phyloP scores from a whole-genome alignment of 2,797 vertebrate genomes.

The Neosilurus mollespiculum region DNA sequence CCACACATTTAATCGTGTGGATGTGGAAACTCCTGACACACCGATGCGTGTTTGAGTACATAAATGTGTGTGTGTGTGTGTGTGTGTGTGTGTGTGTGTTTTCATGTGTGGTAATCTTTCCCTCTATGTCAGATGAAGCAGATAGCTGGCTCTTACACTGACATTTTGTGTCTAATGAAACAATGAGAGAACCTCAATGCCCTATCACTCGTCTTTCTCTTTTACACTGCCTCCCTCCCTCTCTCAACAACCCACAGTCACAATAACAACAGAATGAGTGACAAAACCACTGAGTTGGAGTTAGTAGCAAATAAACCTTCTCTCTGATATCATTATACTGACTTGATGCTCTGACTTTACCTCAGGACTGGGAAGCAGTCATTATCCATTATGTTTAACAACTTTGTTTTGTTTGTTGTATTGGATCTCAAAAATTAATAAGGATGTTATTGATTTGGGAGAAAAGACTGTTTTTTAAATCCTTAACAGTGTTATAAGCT shows the following conservation, averaged over 20 bases:
- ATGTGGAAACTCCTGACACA: slow-evolving; percentile 7
- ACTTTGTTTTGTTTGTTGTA: slow-evolving; percentile 27
- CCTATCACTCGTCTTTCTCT: slow-evolving; percentile 27
- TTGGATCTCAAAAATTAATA: background rate
- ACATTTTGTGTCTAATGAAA: slow-evolving; percentile 67
- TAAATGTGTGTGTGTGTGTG: slow-evolving; percentile 12
- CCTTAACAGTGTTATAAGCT: background rate
- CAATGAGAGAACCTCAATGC: slow-evolving; percentile 45
- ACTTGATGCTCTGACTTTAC: slow-evolving; percentile 29
- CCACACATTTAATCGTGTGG: slow-evolving; percentile 64
- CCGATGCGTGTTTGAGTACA: background rate
- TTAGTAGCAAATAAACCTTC: slow-evolving; percentile 32
- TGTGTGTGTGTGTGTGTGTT: background rate
- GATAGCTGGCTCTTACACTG: slow-evolving; percentile 62
- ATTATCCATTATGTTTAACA: slow-evolving; percentile 15
- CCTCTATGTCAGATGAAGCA: slow-evolving; percentile 60
- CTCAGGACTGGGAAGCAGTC: slow-evolving; percentile 8
- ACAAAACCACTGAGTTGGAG: slow-evolving; percentile 38
- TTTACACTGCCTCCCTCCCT: slow-evolving; percentile 20
- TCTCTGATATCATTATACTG: slow-evolving; percentile 34
- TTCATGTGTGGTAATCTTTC: slow-evolving; percentile 38
- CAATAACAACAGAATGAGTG: slow-evolving; percentile 52
- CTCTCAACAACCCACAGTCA: slow-evolving; percentile 43
- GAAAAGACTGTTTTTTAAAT: background rate
- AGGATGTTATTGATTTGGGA: background rate